Percentiles rank a stretch among this genome's conserved stretches.
These are phyloP conservation scores for Zootermopsis nevadensis DNA, from an alignment of 2,888 invertebrate genomes.

Conservation along the genomic window DNA sequence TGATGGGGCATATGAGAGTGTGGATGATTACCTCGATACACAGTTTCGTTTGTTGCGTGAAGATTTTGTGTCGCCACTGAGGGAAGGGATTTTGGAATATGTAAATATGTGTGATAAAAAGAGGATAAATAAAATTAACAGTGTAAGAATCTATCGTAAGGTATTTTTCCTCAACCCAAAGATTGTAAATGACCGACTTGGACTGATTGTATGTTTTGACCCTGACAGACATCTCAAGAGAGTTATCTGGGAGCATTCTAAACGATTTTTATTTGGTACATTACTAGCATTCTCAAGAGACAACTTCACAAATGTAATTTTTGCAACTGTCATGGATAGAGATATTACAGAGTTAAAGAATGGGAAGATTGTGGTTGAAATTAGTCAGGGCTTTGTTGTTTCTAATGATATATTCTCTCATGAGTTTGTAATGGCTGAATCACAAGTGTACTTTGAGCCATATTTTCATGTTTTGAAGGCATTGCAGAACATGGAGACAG, in stretches of 20 bases:
- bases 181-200: conserved; percentile 63
- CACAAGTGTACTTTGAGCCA: conserved; percentile 84
- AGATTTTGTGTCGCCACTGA: conserved; percentile 80
- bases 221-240: conserved; percentile 58
- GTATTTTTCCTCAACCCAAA: conserved; percentile 64
- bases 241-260: conserved; percentile 65
- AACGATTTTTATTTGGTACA: conserved; percentile 77
- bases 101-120: conserved; percentile 62
- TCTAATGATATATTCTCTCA: conserved; percentile 59
- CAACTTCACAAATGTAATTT: conserved; percentile 74
- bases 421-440: conserved; percentile 76
- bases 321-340: conserved; percentile 76
- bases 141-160: conserved; percentile 65
- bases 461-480: conserved; percentile 80
- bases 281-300: conserved; percentile 78
- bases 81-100: conserved; percentile 73
- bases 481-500: conserved; percentile 69
- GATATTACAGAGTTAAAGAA: conserved; percentile 65
- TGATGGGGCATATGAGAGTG: conserved; percentile 71
- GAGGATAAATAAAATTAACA: conserved; percentile 60
- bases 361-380: conserved; percentile 67
- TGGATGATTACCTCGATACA: conserved; percentile 81
- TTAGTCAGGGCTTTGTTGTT: conserved; percentile 59
- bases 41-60: conserved; percentile 80
- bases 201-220: conserved; percentile 61